A percentile compares a stretch with the other conserved stretches of the same genome.
Evolutionary conservation across 2,113 vertebrate genomes (phyloP).

Genomic region (Muntiacus muntjak): DNA sequence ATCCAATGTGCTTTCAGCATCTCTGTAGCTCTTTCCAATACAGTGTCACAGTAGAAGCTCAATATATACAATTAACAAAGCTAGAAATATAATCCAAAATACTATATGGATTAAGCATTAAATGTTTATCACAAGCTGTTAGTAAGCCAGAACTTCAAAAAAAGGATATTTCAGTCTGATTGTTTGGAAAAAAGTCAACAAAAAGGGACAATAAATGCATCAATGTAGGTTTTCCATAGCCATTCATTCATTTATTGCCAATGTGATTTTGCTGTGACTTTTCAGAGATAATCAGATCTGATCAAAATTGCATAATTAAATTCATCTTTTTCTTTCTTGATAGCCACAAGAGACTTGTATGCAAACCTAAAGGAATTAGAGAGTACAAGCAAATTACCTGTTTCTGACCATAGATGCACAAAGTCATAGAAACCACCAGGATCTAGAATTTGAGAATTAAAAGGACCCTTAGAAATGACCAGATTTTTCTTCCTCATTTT

Average conservation of each 20-base stretch:
- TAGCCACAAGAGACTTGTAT: neutral
- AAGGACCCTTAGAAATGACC: neutral
- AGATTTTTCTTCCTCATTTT: neutral
- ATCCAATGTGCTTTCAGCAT: neutral
- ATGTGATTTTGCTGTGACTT: neutral
- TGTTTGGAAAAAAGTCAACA: neutral
- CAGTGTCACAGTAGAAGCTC: neutral
- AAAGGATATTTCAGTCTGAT: neutral
- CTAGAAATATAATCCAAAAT: neutral
- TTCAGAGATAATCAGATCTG: neutral
- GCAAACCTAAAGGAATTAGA: neutral
- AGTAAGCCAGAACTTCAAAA: neutral
- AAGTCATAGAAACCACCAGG: neutral
- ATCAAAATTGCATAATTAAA: neutral
- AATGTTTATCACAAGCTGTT: neutral
- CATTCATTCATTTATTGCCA: neutral
- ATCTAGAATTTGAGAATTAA: conserved; percentile 9
- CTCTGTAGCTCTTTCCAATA: neutral
- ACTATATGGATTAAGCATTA: neutral
- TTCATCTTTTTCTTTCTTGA: neutral
- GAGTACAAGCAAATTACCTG: neutral
- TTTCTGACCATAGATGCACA: neutral
- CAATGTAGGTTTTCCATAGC: neutral
- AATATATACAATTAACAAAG: neutral
- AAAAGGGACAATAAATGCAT: neutral